Evolutionary conservation across 2,113 vertebrate genomes (phyloP), one percentile per base, ranked within the genome.

Genomic region (Rhinopithecus roxellana): DNA sequence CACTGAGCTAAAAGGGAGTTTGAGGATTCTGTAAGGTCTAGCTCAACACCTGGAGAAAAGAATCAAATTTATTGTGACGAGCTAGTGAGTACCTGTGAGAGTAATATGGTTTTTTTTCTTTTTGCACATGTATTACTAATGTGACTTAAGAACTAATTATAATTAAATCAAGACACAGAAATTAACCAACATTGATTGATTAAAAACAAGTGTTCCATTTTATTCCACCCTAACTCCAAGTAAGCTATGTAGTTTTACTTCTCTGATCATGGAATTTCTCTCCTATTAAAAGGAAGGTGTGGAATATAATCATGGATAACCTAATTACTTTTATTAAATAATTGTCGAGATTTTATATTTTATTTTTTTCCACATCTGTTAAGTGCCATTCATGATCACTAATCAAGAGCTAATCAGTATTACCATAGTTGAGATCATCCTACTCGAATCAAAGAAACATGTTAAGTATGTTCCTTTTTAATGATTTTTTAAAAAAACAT

Each of bases 251-350:
- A 59, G 55, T 70, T 84, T 92, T 79, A 32, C 38, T 69, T 88
- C 50, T 70, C 87, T 78, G 30, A 69, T 43, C 89, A 32, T 72
- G 27, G 27, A 25, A 32, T 64, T 93, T 74, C 87, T 95, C 25
- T 45, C 75, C 35, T 69, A 13, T 64, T 32, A 93, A 84, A 95
- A 59, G 61, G 9, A 57, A 12, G 35, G 59, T 43, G 7, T 79
- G 38, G 32, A 75, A 93, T 74, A 80, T 74, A 91, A 96, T 97
- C 82, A 85, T 12, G 6, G 22, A n/a, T 89, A 91, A 91, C 78
- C 52, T 82, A 91, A 95, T 96, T 90, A n/a, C 27, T 74, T 83
- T 97, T 97, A 95, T 97, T 89, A 93, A 94, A 89, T 95, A 93
- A 97, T 91, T 96, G 22, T 90, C 70, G 69, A 90, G 88, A 69